A percentile compares a stretch with the other conserved stretches of the same genome.
Evolutionary conservation across 2,888 invertebrate species (phyloP).

Genomic region (Cantharis flavilabris): DNA sequence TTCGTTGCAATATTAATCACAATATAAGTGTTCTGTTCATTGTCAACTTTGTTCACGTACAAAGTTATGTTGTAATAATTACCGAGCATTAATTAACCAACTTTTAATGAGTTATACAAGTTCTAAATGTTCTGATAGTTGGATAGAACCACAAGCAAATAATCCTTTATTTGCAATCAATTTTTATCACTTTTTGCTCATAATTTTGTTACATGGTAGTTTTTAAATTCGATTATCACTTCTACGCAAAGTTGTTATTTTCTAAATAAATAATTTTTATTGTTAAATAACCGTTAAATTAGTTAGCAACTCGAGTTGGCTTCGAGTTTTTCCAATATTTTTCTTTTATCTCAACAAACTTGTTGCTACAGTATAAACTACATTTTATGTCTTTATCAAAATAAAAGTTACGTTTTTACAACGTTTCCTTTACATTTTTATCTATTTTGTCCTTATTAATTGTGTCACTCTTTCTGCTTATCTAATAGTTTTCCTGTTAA

Average conservation of each 20-base stretch:
- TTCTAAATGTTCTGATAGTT: neutral
- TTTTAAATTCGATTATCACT: neutral
- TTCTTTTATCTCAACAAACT: slow-evolving; percentile 3
- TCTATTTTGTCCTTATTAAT: neutral
- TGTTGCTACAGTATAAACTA: slow-evolving; percentile 7
- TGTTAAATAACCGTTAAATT: neutral
- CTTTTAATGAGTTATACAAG: neutral
- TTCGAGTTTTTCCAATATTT: slow-evolving; percentile 2
- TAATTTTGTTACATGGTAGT: neutral
- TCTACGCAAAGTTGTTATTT: neutral
- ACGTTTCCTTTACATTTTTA: neutral
- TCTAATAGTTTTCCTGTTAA: neutral
- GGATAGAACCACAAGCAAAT: neutral
- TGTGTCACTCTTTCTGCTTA: neutral
- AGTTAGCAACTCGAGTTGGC: neutral
- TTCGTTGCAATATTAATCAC: slow-evolving; percentile 1
- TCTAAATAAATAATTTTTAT: neutral
- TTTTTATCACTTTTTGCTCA: neutral
- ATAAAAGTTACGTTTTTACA: slow-evolving; percentile 3
- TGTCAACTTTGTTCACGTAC: neutral
- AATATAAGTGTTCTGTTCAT: neutral
- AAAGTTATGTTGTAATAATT: neutral
- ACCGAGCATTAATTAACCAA: neutral
- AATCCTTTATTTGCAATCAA: neutral
- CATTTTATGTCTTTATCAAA: slow-evolving; percentile 1